Conservation (phyloP, 2,797 vertebrate species). For the Tenualosa thibaudeaui region DNA sequence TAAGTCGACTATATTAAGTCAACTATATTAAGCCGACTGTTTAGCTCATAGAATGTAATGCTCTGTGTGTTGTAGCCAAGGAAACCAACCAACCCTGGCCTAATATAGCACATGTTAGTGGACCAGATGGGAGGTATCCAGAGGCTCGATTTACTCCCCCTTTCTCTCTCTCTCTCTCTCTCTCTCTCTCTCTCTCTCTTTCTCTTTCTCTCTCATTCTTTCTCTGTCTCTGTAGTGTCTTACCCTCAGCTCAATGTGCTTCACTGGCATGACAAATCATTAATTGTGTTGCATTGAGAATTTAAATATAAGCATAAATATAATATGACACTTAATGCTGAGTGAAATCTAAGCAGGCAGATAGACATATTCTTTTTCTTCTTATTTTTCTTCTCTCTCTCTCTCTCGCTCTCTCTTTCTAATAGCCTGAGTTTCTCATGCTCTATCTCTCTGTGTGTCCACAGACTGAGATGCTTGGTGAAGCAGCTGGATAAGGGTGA, state of each 20-base stretch:
- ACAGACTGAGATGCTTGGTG: conserved; percentile 90
- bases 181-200: background rate
- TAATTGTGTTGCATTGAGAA: no score
- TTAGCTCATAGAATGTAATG: background rate
- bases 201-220: background rate
- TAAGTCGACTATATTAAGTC: background rate
- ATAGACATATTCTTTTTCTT: no score
- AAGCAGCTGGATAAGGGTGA: conserved; percentile 94
- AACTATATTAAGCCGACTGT: background rate
- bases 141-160: background rate
- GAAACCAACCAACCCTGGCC: conserved; percentile 17
- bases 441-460: conserved; percentile 23
- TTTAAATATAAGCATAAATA: no score
- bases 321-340: no score
- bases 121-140: conserved; percentile 4
- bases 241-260: no score
- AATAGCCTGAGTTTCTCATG: background rate
- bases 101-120: conserved; percentile 15
- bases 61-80: background rate
- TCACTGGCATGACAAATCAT: no score
- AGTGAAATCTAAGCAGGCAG: no score
- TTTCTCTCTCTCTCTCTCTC: background rate
- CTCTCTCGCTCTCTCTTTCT: background rate
- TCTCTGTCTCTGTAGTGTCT: background rate
- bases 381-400: background rate